phyloP scores from a whole-genome alignment of 2,888 invertebrate genomes.

The Epinotia nisella region DNA sequence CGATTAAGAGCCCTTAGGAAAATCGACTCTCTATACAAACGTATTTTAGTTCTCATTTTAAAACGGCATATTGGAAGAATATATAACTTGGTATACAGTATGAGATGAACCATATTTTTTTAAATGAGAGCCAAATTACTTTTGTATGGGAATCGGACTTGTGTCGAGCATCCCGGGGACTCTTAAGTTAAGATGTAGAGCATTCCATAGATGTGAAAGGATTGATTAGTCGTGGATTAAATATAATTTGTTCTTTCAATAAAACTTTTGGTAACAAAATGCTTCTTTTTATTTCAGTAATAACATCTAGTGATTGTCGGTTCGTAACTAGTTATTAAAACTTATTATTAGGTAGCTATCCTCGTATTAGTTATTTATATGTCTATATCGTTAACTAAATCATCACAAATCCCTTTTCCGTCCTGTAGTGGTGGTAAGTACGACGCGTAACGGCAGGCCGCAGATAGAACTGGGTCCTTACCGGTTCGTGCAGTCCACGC shows the following conservation, averaged over 20 bases:
- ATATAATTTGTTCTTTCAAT: background rate
- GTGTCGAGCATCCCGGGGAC: too few relatives aligned
- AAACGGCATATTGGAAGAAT: too few relatives aligned
- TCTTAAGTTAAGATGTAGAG: too few relatives aligned
- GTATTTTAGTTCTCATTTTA: too few relatives aligned
- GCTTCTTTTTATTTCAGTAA: background rate
- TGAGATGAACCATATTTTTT: too few relatives aligned
- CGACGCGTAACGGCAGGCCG: constrained; percentile 39
- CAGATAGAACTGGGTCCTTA: constrained; percentile 39
- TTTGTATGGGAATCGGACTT: too few relatives aligned
- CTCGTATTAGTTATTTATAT: background rate
- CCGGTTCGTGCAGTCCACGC: constrained; percentile 28
- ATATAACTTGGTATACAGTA: too few relatives aligned
- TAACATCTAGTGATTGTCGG: background rate
- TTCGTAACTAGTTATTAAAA: background rate
- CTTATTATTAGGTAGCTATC: background rate
- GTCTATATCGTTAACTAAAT: background rate
- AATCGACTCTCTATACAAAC: too few relatives aligned
- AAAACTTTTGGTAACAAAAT: background rate
- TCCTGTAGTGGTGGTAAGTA: constrained; percentile 28
- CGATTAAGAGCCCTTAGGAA: background rate
- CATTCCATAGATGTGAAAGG: too few relatives aligned
- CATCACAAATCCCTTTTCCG: constrained; percentile 1
- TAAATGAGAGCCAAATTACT: too few relatives aligned
- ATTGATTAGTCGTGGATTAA: too few relatives aligned